Conservation (phyloP, 2,888 invertebrate genomes). For the Allolobophora icterica region DNA sequence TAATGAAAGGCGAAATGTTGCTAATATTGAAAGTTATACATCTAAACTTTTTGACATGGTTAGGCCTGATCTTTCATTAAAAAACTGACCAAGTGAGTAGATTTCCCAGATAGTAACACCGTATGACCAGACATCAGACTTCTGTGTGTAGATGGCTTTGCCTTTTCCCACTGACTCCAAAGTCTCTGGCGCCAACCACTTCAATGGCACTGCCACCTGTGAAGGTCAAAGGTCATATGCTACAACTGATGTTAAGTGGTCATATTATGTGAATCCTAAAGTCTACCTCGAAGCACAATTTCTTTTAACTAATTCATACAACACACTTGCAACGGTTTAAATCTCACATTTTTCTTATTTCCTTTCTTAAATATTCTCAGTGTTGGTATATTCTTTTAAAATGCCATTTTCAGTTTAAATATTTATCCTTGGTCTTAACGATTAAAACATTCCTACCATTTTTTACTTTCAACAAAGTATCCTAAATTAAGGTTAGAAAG, state of each 20-base stretch:
- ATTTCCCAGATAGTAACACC: conserved; percentile 38
- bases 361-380: no score
- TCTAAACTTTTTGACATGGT: neutral
- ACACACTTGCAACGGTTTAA: no score
- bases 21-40: neutral
- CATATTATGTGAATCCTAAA: no score
- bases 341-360: no score
- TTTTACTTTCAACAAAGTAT: no score
- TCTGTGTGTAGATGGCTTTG: conserved; percentile 24
- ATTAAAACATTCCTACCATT: no score
- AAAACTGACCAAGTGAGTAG: conserved; percentile 30
- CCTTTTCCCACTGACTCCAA: conserved; percentile 18
- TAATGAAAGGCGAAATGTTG: neutral
- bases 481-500: no score
- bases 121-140: conserved; percentile 35
- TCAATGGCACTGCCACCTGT: conserved; percentile 33
- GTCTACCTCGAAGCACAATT: no score
- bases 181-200: conserved; percentile 38
- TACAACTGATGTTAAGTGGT: neutral
- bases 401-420: no score
- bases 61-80: neutral
- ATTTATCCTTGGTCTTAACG: no score
- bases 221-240: neutral
- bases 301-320: no score
- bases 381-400: no score